phyloP scores from a whole-genome alignment of 1,140 invertebrate genomes.

The Tetragnatha versicolor region DNA sequence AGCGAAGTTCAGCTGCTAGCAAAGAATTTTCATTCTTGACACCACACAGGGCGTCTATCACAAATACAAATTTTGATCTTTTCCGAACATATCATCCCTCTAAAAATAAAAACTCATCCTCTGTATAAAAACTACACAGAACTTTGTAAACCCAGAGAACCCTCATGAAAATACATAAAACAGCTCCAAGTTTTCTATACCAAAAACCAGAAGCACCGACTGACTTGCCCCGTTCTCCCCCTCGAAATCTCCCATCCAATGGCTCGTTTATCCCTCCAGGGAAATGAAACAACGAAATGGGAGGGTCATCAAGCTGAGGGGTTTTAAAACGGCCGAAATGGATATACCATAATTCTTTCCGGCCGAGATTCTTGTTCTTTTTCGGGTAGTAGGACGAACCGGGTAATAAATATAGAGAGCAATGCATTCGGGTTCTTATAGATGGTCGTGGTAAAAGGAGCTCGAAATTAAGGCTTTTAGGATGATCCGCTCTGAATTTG shows the following conservation, averaged over 20 bases:
- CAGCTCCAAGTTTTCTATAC: too few relatives aligned
- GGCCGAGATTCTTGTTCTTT: not conserved
- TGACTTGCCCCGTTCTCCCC: too few relatives aligned
- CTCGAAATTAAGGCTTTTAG: conserved; percentile 12
- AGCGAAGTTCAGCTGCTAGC: too few relatives aligned
- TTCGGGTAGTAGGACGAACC: not conserved
- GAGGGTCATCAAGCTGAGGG: conserved; percentile 19
- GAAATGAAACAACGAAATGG: conserved; percentile 43
- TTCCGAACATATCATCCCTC: too few relatives aligned
- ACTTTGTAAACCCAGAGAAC: too few relatives aligned
- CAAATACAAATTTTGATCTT: too few relatives aligned
- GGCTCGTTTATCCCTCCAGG: conserved; percentile 21
- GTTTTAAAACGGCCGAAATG: conserved; percentile 35
- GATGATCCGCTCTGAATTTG: not conserved
- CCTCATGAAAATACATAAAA: too few relatives aligned
- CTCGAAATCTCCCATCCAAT: not conserved
- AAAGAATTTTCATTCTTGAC: too few relatives aligned
- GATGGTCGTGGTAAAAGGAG: conserved; percentile 7
- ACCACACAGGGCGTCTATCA: too few relatives aligned
- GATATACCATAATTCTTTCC: conserved; percentile 35
- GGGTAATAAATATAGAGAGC: conserved; percentile 14
- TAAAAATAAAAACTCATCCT: too few relatives aligned
- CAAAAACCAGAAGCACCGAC: too few relatives aligned
- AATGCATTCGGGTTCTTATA: conserved; percentile 1
- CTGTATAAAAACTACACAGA: too few relatives aligned